Conservation (phyloP, 2,888 invertebrate genomes). For the Drosophila neutralis region DNA sequence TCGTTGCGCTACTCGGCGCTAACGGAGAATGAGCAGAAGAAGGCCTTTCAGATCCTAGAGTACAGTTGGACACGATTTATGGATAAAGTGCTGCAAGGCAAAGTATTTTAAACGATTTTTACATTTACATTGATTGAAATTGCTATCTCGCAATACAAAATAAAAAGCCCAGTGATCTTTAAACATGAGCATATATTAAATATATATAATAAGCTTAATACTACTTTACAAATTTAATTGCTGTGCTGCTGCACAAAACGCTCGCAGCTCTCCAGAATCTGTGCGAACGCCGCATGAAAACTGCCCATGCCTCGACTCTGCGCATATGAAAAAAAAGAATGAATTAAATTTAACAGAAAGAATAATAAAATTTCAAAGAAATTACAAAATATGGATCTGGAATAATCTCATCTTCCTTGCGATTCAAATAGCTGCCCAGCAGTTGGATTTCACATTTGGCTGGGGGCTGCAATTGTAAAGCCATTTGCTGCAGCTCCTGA, state of each 20-base stretch:
- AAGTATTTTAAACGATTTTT: conserved; percentile 55
- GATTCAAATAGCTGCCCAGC: conserved; percentile 92
- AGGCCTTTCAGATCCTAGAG: conserved; percentile 71
- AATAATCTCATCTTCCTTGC: conserved; percentile 90
- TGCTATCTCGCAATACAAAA: not conserved
- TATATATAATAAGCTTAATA: not conserved
- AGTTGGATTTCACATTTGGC: conserved; percentile 90
- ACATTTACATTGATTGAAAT: not conserved
- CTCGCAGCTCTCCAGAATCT: conserved; percentile 75
- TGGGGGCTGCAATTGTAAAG: conserved; percentile 85
- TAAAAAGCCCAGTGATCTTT: not conserved
- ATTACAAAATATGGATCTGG: conserved; percentile 96
- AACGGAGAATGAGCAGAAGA: conserved; percentile 58
- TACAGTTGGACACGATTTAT: conserved; percentile 79
- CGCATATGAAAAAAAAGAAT: not conserved
- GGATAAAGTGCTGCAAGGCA: conserved; percentile 70
- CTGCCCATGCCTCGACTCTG: conserved; percentile 77
- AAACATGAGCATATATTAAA: not conserved
- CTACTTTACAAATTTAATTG: not conserved
- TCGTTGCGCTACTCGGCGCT: conserved; percentile 85
- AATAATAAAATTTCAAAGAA: conserved; percentile 14
- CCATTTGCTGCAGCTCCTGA: conserved; percentile 86
- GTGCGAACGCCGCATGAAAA: conserved; percentile 73
- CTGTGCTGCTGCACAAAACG: conserved; percentile 56
- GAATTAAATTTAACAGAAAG: not conserved